phyloP scores from a whole-genome alignment of 2,113 vertebrate genomes.

The Dolichallabes microphthalmus region DNA sequence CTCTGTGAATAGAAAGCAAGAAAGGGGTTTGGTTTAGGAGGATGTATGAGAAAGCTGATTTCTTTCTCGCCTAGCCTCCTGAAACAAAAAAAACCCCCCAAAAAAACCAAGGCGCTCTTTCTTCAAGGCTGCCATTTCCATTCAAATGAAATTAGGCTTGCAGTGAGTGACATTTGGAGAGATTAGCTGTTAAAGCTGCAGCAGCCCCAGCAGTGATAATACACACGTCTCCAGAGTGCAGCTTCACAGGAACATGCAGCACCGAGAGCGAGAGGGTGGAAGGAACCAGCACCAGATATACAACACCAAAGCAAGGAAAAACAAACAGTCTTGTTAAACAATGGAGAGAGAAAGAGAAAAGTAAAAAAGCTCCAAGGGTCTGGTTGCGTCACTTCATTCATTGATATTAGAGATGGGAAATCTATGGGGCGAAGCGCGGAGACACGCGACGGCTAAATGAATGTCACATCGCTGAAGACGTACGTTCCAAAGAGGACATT shows the following conservation, averaged over 20 bases:
- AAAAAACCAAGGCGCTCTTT: constrained; percentile 30
- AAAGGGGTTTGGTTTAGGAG: neutral
- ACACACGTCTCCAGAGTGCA: constrained; percentile 18
- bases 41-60: constrained; percentile 41
- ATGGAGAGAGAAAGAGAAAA: neutral
- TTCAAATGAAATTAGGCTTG: constrained; percentile 48
- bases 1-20: neutral
- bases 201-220: constrained; percentile 45
- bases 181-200: constrained; percentile 56
- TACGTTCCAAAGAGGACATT: neutral
- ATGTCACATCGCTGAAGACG: neutral
- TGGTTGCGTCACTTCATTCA: neutral
- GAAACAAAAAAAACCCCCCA: neutral
- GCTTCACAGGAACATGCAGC: constrained; percentile 29
- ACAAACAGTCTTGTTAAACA: neutral
- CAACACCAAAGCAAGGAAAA: neutral
- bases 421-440: too few relatives aligned
- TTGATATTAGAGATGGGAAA: neutral
- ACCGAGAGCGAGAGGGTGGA: neutral
- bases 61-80: constrained; percentile 6
- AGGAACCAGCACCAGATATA: neutral
- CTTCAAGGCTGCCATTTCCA: constrained; percentile 38
- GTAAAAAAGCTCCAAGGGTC: neutral
- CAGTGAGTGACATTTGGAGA: constrained; percentile 55
- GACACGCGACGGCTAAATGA: neutral